Conservation (phyloP, 1,140 invertebrate genomes). For the Lordiphosa mommai region DNA sequence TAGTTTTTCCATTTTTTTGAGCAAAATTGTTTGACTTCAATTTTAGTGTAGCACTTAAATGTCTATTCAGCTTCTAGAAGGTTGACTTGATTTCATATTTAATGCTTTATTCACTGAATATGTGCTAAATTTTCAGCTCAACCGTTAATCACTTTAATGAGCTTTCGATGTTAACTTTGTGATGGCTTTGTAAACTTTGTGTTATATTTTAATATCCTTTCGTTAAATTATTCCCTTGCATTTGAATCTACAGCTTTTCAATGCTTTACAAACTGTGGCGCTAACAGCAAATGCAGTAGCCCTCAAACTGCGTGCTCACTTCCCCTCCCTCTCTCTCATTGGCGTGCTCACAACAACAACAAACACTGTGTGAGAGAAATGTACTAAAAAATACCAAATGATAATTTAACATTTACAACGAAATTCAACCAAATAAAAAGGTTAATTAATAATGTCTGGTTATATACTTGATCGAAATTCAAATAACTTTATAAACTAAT, state of each 20-base stretch:
- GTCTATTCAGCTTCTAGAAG: no score
- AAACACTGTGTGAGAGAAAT: not conserved
- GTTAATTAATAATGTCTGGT: not conserved
- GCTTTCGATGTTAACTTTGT: no score
- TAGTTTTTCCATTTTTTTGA: no score
- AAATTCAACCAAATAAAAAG: not conserved
- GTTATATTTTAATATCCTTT: no score
- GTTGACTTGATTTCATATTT: no score
- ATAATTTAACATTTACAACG: not conserved
- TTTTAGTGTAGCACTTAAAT: no score
- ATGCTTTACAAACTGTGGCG: conserved; percentile 11
- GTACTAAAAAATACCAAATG: conserved; percentile 3
- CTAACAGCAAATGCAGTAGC: not conserved
- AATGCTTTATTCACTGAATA: no score
- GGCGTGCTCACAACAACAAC: not conserved
- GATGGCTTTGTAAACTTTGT: no score
- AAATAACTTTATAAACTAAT: not conserved
- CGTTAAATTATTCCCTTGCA: no score
- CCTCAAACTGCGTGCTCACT: conserved; percentile 14
- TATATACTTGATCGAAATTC: not conserved
- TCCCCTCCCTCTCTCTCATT: not conserved
- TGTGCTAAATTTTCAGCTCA: no score
- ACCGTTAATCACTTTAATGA: no score
- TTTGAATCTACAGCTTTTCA: conserved; percentile 8
- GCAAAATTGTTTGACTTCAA: no score